Percentiles rank a stretch among this genome's conserved stretches.
Evolutionary conservation across 1,140 invertebrate species (phyloP).

Genomic region (Polyergus mexicanus): DNA sequence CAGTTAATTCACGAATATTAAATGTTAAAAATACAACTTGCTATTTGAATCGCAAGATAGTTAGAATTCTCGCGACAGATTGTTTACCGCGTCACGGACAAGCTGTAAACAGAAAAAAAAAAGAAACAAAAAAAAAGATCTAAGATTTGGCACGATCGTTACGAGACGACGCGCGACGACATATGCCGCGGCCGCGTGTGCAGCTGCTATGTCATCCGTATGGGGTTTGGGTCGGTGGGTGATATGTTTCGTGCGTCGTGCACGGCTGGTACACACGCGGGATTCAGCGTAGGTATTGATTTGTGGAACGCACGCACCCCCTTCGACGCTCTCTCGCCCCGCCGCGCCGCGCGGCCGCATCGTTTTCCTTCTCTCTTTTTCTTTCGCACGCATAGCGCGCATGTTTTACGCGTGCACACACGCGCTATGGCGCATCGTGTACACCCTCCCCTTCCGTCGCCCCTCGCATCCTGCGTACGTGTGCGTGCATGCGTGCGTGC

Average conservation of each 20-base stretch:
- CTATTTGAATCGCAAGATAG: background rate
- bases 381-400: constrained; percentile 36
- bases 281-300: constrained; percentile 82
- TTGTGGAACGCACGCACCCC: constrained; percentile 82
- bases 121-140: too few species aligned
- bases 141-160: constrained; percentile 42
- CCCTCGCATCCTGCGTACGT: background rate
- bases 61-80: background rate
- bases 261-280: constrained; percentile 72
- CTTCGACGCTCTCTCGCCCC: constrained; percentile 41
- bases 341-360: constrained; percentile 50
- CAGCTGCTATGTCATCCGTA: constrained; percentile 79
- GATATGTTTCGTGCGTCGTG: constrained; percentile 82
- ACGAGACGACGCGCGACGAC: constrained; percentile 42
- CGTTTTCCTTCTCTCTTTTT: constrained; percentile 59
- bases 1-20: background rate
- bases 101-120: background rate
- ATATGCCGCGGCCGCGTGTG: constrained; percentile 73
- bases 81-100: background rate
- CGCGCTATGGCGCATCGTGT: constrained; percentile 23
- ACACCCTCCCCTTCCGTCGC: constrained; percentile 40
- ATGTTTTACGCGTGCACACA: constrained; percentile 40
- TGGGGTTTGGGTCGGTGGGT: constrained; percentile 83
- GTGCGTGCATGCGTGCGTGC: background rate
- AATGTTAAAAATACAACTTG: background rate